Conservation (phyloP, 1,140 invertebrate species). For the Diorhabda elongata region DNA sequence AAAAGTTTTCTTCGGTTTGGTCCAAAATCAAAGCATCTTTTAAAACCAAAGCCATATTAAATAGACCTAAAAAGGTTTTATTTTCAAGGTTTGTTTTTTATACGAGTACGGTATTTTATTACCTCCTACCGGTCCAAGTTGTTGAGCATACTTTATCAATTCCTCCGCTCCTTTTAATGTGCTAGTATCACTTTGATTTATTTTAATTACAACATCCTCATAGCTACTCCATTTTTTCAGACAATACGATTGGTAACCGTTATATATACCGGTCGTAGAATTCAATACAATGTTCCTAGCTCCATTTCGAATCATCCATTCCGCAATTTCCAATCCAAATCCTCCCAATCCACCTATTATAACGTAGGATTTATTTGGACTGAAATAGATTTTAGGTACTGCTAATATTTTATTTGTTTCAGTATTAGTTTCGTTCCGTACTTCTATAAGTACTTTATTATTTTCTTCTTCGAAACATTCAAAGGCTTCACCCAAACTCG, state of each 20-base stretch:
- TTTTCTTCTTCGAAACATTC: neutral
- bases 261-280: conserved; percentile 70
- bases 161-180: conserved; percentile 62
- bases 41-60: conserved; percentile 88
- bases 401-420: conserved; percentile 34
- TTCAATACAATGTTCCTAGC: conserved; percentile 74
- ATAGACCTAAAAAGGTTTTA: conserved; percentile 57
- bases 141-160: conserved; percentile 63
- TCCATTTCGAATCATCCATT: conserved; percentile 81
- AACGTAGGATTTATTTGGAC: conserved; percentile 54
- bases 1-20: conserved; percentile 74
- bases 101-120: neutral
- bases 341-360: conserved; percentile 78
- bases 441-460: conserved; percentile 81
- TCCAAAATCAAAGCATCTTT: conserved; percentile 85
- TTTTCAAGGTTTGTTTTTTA: no score
- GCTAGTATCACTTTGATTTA: conserved; percentile 65
- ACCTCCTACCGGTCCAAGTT: conserved; percentile 79
- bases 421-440: conserved; percentile 68
- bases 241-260: conserved; percentile 75
- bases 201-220: conserved; percentile 61
- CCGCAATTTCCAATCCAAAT: conserved; percentile 85
- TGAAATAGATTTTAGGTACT: conserved; percentile 20
- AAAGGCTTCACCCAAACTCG: no score
- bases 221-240: conserved; percentile 68